Conservation (phyloP, 2,888 invertebrate species). For the Mycalesis mineus region DNA sequence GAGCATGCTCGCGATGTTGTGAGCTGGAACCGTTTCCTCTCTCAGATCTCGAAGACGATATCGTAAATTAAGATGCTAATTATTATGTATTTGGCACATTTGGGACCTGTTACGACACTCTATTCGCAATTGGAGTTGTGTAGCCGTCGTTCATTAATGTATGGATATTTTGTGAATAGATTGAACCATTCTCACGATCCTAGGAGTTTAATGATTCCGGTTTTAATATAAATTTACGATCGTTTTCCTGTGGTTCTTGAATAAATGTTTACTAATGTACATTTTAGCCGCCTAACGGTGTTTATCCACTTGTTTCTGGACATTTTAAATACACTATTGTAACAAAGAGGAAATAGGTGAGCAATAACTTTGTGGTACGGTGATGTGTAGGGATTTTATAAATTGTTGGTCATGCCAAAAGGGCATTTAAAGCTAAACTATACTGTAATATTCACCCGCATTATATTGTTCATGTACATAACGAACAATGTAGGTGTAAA, state of each 20-base stretch:
- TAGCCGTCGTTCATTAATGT: conserved; percentile 13
- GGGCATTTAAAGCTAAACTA: too few species aligned
- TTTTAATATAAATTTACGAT: conserved; percentile 22
- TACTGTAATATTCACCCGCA: too few species aligned
- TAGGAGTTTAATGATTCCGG: conserved; percentile 24
- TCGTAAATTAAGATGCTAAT: conserved; percentile 27
- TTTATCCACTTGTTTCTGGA: conserved; percentile 6
- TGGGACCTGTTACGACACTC: conserved; percentile 28
- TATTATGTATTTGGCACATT: conserved; percentile 29
- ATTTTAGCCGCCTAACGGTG: conserved; percentile 18
- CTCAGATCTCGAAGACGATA: conserved; percentile 18
- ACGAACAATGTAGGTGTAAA: background rate
- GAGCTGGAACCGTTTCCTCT: conserved; percentile 10
- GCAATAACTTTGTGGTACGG: background rate
- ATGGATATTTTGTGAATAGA: conserved; percentile 21
- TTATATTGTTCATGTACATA: background rate
- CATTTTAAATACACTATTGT: background rate
- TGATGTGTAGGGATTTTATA: too few species aligned
- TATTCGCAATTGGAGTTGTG: conserved; percentile 10
- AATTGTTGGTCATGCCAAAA: too few species aligned
- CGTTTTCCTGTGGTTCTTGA: conserved; percentile 20
- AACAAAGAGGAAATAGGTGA: background rate
- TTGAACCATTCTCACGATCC: conserved; percentile 33
- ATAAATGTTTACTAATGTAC: conserved; percentile 22
- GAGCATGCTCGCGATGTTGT: conserved; percentile 17